Conservation (phyloP, 2,113 vertebrate species). For the Calyptomena viridis region DNA sequence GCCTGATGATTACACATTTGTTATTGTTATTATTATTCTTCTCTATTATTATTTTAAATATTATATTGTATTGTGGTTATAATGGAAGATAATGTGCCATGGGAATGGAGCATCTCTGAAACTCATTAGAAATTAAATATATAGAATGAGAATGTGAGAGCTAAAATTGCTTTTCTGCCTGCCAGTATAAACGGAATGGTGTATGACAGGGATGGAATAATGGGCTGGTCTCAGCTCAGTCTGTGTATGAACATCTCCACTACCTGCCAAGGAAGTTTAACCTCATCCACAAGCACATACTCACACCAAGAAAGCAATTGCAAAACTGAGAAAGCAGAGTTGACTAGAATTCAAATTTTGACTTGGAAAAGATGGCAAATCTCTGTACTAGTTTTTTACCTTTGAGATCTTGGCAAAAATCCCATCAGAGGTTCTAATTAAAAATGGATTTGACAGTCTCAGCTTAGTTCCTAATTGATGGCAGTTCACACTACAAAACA, state of each 20-base stretch:
- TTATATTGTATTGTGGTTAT: neutral
- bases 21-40: constrained; percentile 33
- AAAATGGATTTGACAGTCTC: constrained; percentile 49
- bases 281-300: neutral
- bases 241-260: neutral
- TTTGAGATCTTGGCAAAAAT: constrained; percentile 48
- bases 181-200: constrained; percentile 7
- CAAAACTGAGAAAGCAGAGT: neutral
- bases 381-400: neutral
- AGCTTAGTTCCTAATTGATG: constrained; percentile 43
- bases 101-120: constrained; percentile 21
- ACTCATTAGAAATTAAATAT: constrained; percentile 57
- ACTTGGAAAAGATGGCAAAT: neutral
- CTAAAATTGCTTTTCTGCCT: constrained; percentile 48
- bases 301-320: neutral
- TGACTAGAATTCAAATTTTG: constrained; percentile 25
- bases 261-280: neutral
- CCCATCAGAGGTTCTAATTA: constrained; percentile 57
- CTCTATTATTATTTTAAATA: constrained; percentile 33
- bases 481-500: constrained; percentile 37
- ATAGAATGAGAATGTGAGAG: constrained; percentile 5
- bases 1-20: constrained; percentile 4
- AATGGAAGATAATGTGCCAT: constrained; percentile 35
- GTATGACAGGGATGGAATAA: constrained; percentile 32
- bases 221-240: neutral